These are phyloP conservation scores for Heterotilapia buettikoferi DNA, from an alignment of 2,113 vertebrate genomes.

Conservation along the genomic window DNA sequence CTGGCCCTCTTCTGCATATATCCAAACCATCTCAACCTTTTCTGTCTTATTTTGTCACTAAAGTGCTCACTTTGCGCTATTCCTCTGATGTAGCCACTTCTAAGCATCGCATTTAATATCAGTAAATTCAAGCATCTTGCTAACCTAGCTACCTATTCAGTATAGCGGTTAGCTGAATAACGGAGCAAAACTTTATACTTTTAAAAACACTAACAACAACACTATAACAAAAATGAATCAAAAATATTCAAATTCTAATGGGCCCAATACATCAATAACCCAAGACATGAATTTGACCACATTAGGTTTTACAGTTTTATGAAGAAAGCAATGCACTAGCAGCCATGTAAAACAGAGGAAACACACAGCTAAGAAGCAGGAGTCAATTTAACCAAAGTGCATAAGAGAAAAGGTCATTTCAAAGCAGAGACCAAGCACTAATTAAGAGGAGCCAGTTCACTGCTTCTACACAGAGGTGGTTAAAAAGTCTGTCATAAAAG, in stretches of 20 bases:
- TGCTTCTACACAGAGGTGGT: slow-evolving; percentile 43
- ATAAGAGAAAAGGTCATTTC: slow-evolving; percentile 31
- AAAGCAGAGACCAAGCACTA: slow-evolving; percentile 52
- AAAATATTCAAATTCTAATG: neutral
- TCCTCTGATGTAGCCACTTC: neutral
- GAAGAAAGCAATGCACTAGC: neutral
- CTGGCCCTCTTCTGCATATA: neutral
- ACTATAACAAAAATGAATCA: neutral
- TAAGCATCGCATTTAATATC: neutral
- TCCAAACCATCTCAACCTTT: neutral
- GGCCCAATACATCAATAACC: no score
- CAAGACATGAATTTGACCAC: neutral
- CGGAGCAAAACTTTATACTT: neutral
- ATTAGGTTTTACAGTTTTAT: neutral
- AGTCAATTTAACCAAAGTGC: neutral
- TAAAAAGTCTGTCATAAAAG: slow-evolving; percentile 35
- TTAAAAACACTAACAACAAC: neutral
- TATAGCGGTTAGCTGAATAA: neutral
- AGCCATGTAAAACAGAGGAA: neutral
- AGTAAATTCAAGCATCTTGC: neutral
- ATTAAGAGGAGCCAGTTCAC: slow-evolving; percentile 49
- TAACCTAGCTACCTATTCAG: neutral
- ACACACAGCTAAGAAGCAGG: neutral
- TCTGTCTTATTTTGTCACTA: rapidly evolving
- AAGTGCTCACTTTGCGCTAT: rapidly evolving